phyloP scores from a whole-genome alignment of 2,797 vertebrate genomes.

The Clarias laeviceps region DNA sequence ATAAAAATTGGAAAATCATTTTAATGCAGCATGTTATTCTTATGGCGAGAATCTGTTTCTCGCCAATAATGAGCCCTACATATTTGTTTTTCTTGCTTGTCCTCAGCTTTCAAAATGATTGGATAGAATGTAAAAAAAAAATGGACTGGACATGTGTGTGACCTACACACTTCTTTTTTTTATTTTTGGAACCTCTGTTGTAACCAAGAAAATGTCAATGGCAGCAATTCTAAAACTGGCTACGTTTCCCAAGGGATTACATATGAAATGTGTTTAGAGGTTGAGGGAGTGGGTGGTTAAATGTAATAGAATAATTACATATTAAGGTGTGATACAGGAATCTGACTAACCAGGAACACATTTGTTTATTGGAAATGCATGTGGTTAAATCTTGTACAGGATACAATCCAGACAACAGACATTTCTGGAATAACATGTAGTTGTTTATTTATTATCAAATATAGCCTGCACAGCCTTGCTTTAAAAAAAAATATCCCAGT shows the following conservation, averaged over 20 bases:
- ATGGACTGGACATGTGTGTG: neutral
- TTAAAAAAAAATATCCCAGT: constrained; percentile 16
- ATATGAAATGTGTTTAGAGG: neutral
- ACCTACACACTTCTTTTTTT: neutral
- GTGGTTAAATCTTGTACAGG: neutral
- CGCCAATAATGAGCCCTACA: neutral
- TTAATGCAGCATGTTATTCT: neutral
- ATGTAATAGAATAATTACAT: neutral
- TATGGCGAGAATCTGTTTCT: too few relatives aligned
- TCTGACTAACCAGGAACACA: neutral
- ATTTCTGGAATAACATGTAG: neutral
- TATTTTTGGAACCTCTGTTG: neutral
- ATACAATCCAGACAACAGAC: neutral
- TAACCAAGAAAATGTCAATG: neutral
- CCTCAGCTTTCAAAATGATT: neutral
- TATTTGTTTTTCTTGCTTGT: neutral
- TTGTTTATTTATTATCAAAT: constrained; percentile 2
- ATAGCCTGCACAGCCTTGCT: neutral
- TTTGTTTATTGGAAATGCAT: constrained; percentile 8
- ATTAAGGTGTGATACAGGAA: neutral
- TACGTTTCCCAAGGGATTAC: neutral
- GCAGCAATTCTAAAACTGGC: neutral
- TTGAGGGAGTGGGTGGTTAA: neutral
- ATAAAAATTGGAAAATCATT: neutral
- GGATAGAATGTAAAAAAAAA: neutral